Evolutionary conservation across 2,113 vertebrate genomes (phyloP).

Genomic region (Bubalus kerabau): DNA sequence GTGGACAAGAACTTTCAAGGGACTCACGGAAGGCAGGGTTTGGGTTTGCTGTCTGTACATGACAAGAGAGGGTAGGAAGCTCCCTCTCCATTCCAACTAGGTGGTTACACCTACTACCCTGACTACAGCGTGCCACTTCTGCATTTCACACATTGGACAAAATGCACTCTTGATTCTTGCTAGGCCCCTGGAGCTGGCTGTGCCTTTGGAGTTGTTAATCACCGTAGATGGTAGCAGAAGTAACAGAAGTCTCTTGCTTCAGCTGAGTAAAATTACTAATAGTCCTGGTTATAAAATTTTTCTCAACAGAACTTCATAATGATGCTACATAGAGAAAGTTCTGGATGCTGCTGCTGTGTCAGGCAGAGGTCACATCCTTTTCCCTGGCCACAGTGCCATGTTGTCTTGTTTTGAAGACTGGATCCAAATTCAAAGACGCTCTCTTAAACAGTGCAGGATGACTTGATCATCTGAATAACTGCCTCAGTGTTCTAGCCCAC

Average conservation of each 20-base stretch:
- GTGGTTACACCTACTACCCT: background rate
- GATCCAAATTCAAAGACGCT: background rate
- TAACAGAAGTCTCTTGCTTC: background rate
- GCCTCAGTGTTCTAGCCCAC: background rate
- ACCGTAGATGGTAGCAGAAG: background rate
- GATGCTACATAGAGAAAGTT: background rate
- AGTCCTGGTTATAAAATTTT: background rate
- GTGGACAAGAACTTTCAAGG: background rate
- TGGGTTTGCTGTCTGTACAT: background rate
- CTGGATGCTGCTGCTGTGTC: background rate
- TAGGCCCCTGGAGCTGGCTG: background rate
- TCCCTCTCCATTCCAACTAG: background rate
- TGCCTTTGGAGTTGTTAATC: background rate
- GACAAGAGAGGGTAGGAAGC: background rate
- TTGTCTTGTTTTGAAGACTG: background rate
- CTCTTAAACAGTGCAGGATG: background rate
- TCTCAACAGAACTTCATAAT: background rate
- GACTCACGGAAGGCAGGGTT: background rate
- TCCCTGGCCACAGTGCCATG: background rate
- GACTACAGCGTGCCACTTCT: background rate
- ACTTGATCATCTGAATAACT: background rate
- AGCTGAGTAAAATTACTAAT: background rate
- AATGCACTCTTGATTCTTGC: background rate
- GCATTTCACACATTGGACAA: background rate
- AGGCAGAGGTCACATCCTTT: background rate